Base-by-base conservation (phyloP, 1,140 invertebrate species). In the Dendroctonus valens region DNA sequence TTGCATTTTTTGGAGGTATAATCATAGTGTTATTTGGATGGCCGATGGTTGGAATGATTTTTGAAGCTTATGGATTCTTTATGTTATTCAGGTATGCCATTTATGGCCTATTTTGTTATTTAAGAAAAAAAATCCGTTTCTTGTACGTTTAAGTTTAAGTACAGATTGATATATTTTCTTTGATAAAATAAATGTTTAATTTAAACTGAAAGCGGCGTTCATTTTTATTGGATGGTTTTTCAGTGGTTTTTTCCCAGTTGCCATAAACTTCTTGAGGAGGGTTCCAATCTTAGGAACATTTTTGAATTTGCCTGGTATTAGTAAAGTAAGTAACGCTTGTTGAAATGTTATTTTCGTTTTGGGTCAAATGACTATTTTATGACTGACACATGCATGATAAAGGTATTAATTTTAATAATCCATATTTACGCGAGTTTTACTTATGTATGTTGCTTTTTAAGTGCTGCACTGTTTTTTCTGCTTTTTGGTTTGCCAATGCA, bases 1-100 rank as follows among this genome's bases (percentile, higher is more conserved):
- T 86, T 7, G 88, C 93, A 9, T 99, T 99, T 81, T 93, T 99
- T 77, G 92, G 94, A 14, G 98, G 98, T 6, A 94, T 99, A 70
- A 79, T 91, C 5, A 84, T 98, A 57, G 96, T 99, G 26, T 81
- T 99, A n/a, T 75, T 98, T 48, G 97, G 97, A 44, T 99, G 92
- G 89, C 96, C 97, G 2, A 81, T 99, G 53, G 79, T 98, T 71
- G 97, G 97, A 61, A 99, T 99, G 92, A 84, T 96, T 51, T 84
- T 98, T 73, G 98, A 99, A 85, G 87, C 91, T 38, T 94, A 93
- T 81, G 92, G 92, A 65, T 94, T 94, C 77, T 79, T 93, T 62
- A 79, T 92, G 54, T 78, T 94, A 46, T 94, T 93, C 77, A 90
- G 86, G 86, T 87, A 81, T 8, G 8, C 15, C 5, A 40, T 41